A percentile compares a stretch with the other conserved stretches of the same genome.
phyloP scores from a whole-genome alignment of 2,888 invertebrate species.

The Nipponacmea schrenckii region DNA sequence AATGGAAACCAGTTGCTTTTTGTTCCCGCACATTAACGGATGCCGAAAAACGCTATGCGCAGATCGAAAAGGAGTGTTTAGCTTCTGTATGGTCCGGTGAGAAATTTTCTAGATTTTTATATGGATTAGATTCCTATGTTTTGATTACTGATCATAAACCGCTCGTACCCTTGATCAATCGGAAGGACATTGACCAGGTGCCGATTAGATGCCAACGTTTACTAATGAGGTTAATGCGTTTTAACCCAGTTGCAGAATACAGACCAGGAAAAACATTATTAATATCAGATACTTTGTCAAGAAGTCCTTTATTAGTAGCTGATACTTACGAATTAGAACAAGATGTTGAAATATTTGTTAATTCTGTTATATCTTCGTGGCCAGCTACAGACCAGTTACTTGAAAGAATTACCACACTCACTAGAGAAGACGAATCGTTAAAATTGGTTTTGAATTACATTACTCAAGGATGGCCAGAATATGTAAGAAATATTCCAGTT shows the following conservation, averaged over 20 bases:
- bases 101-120: constrained; percentile 29
- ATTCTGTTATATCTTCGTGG: neutral
- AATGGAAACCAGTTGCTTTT: no score
- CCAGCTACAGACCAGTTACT: neutral
- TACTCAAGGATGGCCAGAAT: no score
- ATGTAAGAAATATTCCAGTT: no score
- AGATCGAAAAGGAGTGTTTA: constrained; percentile 36
- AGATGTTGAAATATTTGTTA: no score
- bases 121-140: no score
- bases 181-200: constrained; percentile 15
- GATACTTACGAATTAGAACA: neutral
- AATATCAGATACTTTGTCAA: no score
- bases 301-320: neutral
- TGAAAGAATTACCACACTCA: neutral
- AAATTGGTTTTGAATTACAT: no score
- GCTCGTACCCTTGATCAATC: constrained; percentile 27
- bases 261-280: no score
- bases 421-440: no score
- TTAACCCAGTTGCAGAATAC: constrained; percentile 10
- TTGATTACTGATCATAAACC: constrained; percentile 33
- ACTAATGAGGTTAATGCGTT: constrained; percentile 24
- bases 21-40: no score
- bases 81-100: constrained; percentile 36
- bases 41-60: no score
- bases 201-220: constrained; percentile 28